Conservation (phyloP, 2,113 vertebrate species). For the Trachemys scripta region DNA sequence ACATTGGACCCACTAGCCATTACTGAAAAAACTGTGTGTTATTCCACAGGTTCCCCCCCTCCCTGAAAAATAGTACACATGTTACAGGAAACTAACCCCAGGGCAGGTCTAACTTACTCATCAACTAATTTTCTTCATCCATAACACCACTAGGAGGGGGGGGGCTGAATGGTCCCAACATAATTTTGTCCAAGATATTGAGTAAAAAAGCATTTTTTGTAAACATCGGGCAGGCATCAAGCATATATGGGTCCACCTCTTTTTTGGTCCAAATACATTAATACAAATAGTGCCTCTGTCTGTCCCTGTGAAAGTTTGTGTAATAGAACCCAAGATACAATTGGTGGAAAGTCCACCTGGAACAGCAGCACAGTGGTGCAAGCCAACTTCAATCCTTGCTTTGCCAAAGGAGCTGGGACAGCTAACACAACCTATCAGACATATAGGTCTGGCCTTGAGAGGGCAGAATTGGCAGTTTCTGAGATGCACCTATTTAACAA, state of each 20-base stretch:
- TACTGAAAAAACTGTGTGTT: background rate
- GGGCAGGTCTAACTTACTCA: fast-evolving
- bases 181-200: background rate
- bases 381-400: background rate
- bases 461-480: background rate
- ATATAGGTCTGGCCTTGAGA: background rate
- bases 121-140: background rate
- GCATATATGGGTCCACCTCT: fast-evolving
- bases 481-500: fast-evolving
- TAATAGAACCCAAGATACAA: background rate
- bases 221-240: background rate
- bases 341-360: background rate
- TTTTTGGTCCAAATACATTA: background rate
- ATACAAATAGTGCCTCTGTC: background rate
- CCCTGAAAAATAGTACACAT: background rate
- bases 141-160: background rate
- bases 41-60: background rate
- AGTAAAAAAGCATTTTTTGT: background rate
- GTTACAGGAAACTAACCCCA: background rate
- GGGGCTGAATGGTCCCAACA: background rate
- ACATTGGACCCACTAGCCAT: background rate
- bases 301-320: background rate
- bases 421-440: background rate
- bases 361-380: fast-evolving
- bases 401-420: background rate